Conservation (phyloP, 2,113 vertebrate genomes). For the Galeopterus variegatus region DNA sequence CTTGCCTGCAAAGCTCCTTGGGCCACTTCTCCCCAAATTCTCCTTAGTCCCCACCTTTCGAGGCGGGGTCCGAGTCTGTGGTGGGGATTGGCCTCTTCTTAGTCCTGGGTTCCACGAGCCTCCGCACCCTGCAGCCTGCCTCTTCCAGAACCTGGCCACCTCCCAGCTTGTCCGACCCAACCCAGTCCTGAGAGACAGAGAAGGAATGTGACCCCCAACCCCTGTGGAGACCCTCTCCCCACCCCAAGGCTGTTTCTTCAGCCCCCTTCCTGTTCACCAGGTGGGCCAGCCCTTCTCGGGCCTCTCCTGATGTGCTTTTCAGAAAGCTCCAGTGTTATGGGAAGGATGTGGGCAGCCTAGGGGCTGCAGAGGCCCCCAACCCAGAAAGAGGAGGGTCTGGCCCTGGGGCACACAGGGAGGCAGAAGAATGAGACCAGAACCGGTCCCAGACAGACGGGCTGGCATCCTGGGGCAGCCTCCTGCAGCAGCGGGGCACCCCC, state of each 20-base stretch:
- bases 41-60: neutral
- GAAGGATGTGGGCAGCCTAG: neutral
- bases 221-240: neutral
- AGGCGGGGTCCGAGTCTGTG: accelerated
- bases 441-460: neutral
- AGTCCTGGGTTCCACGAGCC: neutral
- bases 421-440: neutral
- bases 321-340: neutral
- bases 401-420: neutral
- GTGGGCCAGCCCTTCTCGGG: neutral
- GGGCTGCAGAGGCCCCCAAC: neutral
- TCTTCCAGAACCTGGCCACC: neutral
- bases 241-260: too few species aligned
- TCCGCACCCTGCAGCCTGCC: accelerated
- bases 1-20: neutral
- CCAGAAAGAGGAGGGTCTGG: neutral
- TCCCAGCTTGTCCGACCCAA: neutral
- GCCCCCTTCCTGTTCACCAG: neutral
- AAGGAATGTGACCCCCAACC: neutral
- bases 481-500: neutral
- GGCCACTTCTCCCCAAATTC: neutral
- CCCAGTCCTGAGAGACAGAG: neutral
- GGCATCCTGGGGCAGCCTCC: neutral
- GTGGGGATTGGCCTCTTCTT: neutral
- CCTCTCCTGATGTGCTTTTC: neutral